Percentiles rank a stretch among this genome's conserved stretches.
These are phyloP conservation scores for Hippasteria phrygiana DNA, from an alignment of 53 echinoderm and acorn worm genomes.

Conservation along the genomic window DNA sequence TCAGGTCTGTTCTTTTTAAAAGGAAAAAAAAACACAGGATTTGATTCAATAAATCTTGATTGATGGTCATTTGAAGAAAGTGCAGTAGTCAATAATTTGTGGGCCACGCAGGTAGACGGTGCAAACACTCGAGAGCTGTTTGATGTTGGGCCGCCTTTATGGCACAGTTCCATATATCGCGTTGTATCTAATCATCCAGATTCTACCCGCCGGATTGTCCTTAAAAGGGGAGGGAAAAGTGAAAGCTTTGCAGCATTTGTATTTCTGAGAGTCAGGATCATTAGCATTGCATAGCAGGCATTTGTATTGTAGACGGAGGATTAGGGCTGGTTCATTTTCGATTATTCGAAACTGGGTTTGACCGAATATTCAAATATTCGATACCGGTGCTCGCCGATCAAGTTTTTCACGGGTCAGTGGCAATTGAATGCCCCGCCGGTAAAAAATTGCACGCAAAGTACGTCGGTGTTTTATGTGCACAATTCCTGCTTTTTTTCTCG, in stretches of 20 bases:
- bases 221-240: neutral
- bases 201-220: neutral
- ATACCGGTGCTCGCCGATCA: too few species aligned
- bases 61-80: constrained; percentile 22
- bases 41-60: constrained; percentile 25
- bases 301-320: too few species aligned
- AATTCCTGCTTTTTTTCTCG: too few species aligned
- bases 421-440: too few species aligned
- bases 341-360: too few species aligned
- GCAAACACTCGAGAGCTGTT: neutral
- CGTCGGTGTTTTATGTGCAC: too few species aligned
- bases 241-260: neutral
- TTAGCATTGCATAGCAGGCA: neutral
- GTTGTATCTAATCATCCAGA: neutral
- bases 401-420: too few species aligned
- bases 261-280: neutral
- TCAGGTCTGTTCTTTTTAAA: neutral
- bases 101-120: neutral
- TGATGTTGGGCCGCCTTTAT: neutral
- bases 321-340: too few species aligned
- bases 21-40: neutral
- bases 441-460: too few species aligned
- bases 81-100: neutral
- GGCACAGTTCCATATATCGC: neutral
- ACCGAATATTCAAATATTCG: too few species aligned